These are phyloP conservation scores for Syndactyla subalaris DNA, from an alignment of 2,797 vertebrate species.

Conservation along the genomic window DNA sequence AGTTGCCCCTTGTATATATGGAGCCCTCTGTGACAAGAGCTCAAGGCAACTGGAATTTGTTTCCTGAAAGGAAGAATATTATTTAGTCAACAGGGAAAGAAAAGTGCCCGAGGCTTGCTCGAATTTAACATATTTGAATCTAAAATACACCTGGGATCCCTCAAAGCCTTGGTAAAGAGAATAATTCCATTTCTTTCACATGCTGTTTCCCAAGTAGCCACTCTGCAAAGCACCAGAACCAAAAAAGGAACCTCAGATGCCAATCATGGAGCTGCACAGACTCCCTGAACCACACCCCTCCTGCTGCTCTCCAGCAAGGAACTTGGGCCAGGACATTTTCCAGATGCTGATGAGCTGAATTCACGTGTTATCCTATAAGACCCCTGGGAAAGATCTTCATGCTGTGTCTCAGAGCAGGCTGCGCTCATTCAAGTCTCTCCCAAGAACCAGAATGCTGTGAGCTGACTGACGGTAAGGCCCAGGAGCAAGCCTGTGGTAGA, in stretches of 20 bases:
- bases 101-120: background rate
- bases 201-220: background rate
- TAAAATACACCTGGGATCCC: background rate
- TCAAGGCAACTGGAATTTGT: background rate
- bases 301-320: background rate
- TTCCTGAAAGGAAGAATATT: background rate
- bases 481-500: background rate
- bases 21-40: background rate
- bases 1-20: accelerated
- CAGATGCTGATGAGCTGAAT: background rate
- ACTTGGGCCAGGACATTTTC: background rate
- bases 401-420: background rate
- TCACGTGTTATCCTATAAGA: background rate
- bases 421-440: background rate
- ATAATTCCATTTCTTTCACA: background rate
- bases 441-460: background rate
- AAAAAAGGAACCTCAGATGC: background rate
- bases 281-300: background rate
- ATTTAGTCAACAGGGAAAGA: background rate
- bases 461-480: background rate
- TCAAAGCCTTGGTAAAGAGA: background rate
- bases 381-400: background rate
- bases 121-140: background rate
- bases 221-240: background rate
- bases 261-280: background rate